Conservation (phyloP, 1,140 invertebrate species). For the Episyrphus balteatus region DNA sequence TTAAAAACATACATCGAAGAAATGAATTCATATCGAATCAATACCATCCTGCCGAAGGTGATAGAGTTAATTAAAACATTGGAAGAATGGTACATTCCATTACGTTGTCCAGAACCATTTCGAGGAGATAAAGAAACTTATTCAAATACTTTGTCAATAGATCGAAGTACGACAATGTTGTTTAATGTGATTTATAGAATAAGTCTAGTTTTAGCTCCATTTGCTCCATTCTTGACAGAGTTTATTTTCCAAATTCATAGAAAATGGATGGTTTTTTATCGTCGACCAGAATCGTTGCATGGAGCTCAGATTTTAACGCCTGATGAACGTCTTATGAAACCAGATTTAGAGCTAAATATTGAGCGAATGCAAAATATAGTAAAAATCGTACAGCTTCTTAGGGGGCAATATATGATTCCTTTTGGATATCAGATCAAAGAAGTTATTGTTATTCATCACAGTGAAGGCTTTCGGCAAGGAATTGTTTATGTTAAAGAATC, state of each 20-base stretch:
- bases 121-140: slow-evolving; percentile 42
- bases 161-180: slow-evolving; percentile 14
- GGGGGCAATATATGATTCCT: slow-evolving; percentile 83
- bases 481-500: too few relatives aligned
- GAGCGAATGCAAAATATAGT: slow-evolving; percentile 85
- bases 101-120: too few relatives aligned
- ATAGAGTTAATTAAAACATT: slow-evolving; percentile 91
- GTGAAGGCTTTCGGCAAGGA: too few relatives aligned
- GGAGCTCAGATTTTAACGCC: slow-evolving; percentile 71
- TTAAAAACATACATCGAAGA: slow-evolving; percentile 75
- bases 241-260: slow-evolving; percentile 81
- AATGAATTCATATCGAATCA: slow-evolving; percentile 84
- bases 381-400: slow-evolving; percentile 75
- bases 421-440: slow-evolving; percentile 90
- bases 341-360: slow-evolving; percentile 76
- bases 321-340: slow-evolving; percentile 59
- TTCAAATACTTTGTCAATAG: slow-evolving; percentile 81
- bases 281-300: slow-evolving; percentile 51
- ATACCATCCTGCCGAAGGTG: slow-evolving; percentile 84
- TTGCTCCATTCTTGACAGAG: slow-evolving; percentile 91
- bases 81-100: slow-evolving; percentile 92
- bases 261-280: slow-evolving; percentile 19
- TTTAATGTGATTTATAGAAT: slow-evolving; percentile 29
- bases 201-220: slow-evolving; percentile 81
- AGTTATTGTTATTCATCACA: slow-evolving; percentile 75